Evolutionary conservation across 2,888 invertebrate species (phyloP).

Genomic region (Lampropteryx suffumata): DNA sequence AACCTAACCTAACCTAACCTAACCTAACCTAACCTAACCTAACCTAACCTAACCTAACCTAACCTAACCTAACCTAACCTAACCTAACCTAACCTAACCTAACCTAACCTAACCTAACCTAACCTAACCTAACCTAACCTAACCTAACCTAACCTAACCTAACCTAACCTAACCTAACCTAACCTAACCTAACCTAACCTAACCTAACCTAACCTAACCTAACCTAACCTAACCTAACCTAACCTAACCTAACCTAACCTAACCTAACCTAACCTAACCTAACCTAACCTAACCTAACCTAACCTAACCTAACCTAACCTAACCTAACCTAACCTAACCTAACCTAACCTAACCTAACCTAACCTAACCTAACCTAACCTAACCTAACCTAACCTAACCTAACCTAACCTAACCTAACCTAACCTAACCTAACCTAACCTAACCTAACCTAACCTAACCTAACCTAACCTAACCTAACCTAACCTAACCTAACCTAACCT

Average conservation of each 20-base stretch:
- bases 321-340: slow-evolving; percentile 1
- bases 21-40: slow-evolving; percentile 29
- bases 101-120: slow-evolving; percentile 5
- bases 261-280: neutral
- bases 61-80: slow-evolving; percentile 4
- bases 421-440: slow-evolving; percentile 36
- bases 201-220: slow-evolving; percentile 5
- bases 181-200: slow-evolving; percentile 5
- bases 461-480: slow-evolving; percentile 35
- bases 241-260: neutral
- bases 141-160: neutral
- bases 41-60: slow-evolving; percentile 23
- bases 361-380: slow-evolving; percentile 26
- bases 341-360: slow-evolving; percentile 3
- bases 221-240: neutral
- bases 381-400: slow-evolving; percentile 30
- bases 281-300: slow-evolving; percentile 1
- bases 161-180: neutral
- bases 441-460: slow-evolving; percentile 35
- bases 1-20: slow-evolving; percentile 10
- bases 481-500: slow-evolving; percentile 35
- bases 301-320: slow-evolving; percentile 5
- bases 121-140: neutral
- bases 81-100: slow-evolving; percentile 5
- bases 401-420: slow-evolving; percentile 34